Evolutionary conservation across 92 coral and sea anemone genomes (phyloP).

Genomic region (Actinernus sp.): DNA sequence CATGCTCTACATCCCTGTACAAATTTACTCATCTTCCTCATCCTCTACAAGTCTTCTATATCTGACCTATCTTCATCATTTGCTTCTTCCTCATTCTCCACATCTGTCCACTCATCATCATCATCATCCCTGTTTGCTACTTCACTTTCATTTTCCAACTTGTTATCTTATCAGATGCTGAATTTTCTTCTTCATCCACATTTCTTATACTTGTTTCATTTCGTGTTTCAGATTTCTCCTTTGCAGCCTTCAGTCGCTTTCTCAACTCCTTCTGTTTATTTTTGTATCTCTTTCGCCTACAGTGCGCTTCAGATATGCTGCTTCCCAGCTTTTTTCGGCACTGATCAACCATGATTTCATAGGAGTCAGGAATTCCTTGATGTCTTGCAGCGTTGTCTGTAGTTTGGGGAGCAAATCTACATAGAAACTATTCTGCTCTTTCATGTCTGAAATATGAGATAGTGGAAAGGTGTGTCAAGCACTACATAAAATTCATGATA

Average conservation of each 20-base stretch:
- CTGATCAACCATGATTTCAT: constrained; percentile 12
- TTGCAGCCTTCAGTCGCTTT: no score
- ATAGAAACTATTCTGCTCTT: constrained; percentile 4
- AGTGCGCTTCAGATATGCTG: background rate
- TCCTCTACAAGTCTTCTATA: no score
- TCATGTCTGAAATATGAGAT: constrained; percentile 1
- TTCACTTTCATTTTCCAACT: background rate
- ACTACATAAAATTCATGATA: no score
- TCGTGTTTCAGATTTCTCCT: constrained; percentile 1
- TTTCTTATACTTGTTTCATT: constrained; percentile 6
- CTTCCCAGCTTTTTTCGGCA: constrained; percentile 5
- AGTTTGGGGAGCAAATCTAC: constrained; percentile 7
- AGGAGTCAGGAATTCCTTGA: constrained; percentile 11
- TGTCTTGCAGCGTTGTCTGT: constrained; percentile 1
- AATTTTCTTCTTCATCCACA: constrained; percentile 12
- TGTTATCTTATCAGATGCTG: no score
- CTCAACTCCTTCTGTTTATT: constrained; percentile 8
- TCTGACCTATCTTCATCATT: no score
- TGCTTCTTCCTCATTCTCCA: no score
- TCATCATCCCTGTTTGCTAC: constrained; percentile 1
- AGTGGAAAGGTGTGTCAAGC: background rate
- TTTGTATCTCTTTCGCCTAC: constrained; percentile 9
- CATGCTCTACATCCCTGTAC: no score
- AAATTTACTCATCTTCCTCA: no score
- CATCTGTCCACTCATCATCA: constrained; percentile 16